Evolutionary conservation across 2,888 invertebrate species (phyloP).

Genomic region (Sinohyriopsis cumingii): DNA sequence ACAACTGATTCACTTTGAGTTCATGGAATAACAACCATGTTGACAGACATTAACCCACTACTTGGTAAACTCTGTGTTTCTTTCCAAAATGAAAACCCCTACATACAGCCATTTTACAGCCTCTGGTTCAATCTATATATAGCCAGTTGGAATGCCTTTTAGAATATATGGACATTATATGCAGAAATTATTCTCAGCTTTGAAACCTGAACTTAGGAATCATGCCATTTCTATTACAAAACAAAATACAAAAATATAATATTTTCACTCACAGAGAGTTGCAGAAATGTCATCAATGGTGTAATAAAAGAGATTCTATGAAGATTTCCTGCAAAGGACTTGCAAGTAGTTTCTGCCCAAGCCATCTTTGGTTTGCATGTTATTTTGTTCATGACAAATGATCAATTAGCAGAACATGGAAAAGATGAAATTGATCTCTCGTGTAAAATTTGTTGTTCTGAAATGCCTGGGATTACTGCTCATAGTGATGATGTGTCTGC

Average conservation of each 20-base stretch:
- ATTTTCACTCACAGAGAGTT: not conserved
- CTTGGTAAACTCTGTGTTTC: constrained; percentile 12
- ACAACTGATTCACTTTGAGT: constrained; percentile 9
- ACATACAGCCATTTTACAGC: constrained; percentile 4
- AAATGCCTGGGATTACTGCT: too few relatives aligned
- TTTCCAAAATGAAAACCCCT: constrained; percentile 12
- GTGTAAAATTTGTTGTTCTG: not conserved
- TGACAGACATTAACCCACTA: constrained; percentile 12
- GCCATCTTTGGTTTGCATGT: not conserved
- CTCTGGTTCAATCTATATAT: constrained; percentile 3
- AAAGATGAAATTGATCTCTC: constrained; percentile 3
- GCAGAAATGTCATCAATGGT: not conserved
- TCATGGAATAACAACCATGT: constrained; percentile 1
- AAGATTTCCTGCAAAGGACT: not conserved
- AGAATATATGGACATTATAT: constrained; percentile 6
- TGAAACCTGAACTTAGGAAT: not conserved
- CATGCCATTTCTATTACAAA: not conserved
- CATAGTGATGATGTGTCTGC: not conserved
- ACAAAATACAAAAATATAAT: not conserved
- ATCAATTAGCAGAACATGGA: constrained; percentile 3
- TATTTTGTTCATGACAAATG: constrained; percentile 1
- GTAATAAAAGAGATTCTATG: too few relatives aligned
- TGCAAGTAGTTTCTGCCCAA: too few relatives aligned
- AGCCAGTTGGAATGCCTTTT: not conserved
- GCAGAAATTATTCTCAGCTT: constrained; percentile 2